Evolutionary conservation across 2,888 invertebrate genomes (phyloP), one percentile per base, ranked within the genome.

Genomic region (Agonum fuliginosum): DNA sequence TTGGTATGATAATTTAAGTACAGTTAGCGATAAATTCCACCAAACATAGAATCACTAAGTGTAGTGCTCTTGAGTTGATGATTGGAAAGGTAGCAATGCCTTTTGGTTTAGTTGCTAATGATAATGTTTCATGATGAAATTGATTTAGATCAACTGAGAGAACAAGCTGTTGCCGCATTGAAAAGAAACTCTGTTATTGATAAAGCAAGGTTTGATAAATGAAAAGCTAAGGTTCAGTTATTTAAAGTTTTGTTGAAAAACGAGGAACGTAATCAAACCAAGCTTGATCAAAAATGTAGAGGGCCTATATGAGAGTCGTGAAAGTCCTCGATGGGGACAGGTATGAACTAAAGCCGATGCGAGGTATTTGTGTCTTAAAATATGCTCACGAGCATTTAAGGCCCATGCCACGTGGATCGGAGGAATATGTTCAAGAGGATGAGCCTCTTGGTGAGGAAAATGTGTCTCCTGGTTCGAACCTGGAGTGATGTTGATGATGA

Each of bases 341-440:
- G 41, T 67, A 67, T 19, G 67, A 37, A 2, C 19, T 67, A 17
- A 67, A 67, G 41, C 41, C 67, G 37, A 37, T 67, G 41, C 37
- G 20, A 3, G 37, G 41, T 19, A 67, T 41, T 41, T 20, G 41
- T 67, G 4, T 37, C 41, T 67, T 37, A 8, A 41, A 67, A 37
- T 67, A 67, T 67, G 41, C 41, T 34, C 67, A 41, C 22, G 67
- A 67, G 58, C 58, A 58, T 24, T 58, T 58, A 58, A 58, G 58
- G n/a, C 27, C 58, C 24, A 58, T 58, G 58, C 58, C 58, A 8
- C 24, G 58, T 58, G 58, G 58, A 20, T 58, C 58, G 24, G 58
- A 24, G 6, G n/a, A 46, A 12, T 12, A 46, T 12, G 46, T 46
- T 5, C 46, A 58, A n/a, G 58, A 58, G 24, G n/a, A 58, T 24